These are phyloP conservation scores for Eristalinus aeneus DNA, from an alignment of 2,888 invertebrate genomes.

Conservation along the genomic window DNA sequence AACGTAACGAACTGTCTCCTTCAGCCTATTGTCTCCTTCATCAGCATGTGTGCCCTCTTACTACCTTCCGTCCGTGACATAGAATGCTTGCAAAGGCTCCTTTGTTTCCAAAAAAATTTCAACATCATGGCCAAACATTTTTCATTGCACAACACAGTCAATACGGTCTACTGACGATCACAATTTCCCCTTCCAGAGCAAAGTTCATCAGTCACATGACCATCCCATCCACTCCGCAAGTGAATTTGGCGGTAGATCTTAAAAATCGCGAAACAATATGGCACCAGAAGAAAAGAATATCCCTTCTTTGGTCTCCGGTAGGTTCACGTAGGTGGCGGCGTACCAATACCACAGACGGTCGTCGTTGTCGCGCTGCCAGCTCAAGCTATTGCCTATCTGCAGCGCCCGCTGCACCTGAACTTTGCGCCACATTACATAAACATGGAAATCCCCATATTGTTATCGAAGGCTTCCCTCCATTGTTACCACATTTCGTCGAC, in stretches of 20 bases:
- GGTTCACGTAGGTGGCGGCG: conserved; percentile 57
- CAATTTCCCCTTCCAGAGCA: background rate
- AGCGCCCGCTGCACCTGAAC: conserved; percentile 67
- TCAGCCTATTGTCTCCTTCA: too few relatives aligned
- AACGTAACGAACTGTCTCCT: too few relatives aligned
- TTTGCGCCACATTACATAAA: conserved; percentile 70
- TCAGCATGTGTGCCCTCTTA: too few relatives aligned
- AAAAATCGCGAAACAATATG: conserved; percentile 63
- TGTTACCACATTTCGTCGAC: conserved; percentile 60
- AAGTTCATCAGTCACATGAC: conserved; percentile 19
- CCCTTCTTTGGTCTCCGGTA: conserved; percentile 54
- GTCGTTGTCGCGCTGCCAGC: conserved; percentile 9
- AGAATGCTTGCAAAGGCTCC: too few relatives aligned
- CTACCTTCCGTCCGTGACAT: too few relatives aligned
- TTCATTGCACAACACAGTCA: background rate
- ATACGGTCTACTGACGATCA: background rate
- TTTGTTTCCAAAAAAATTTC: too few relatives aligned
- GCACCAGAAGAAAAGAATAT: conserved; percentile 50
- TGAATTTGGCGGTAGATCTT: conserved; percentile 42
- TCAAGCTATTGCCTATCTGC: conserved; percentile 55
- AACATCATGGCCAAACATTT: background rate
- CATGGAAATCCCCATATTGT: conserved; percentile 65
- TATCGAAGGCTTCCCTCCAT: conserved; percentile 59
- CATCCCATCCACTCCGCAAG: background rate
- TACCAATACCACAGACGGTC: background rate